Evolutionary conservation across 2,113 vertebrate species (phyloP), one percentile per base, ranked within the genome.

Genomic region (Elachura formosa): DNA sequence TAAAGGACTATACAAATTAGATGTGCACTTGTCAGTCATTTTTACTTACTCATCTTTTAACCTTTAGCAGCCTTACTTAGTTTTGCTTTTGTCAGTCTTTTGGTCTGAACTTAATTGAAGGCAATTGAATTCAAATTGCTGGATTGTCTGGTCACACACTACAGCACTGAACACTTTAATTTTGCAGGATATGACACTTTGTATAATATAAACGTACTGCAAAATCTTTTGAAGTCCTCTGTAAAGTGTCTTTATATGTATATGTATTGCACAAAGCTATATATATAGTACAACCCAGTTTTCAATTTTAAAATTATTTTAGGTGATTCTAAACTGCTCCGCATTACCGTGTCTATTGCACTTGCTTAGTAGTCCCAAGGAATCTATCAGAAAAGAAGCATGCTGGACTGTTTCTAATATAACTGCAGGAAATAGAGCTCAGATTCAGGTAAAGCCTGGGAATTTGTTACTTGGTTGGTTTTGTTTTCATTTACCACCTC

Each of bases 371-470:
- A 99, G 98, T 95, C 98, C 98, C 84, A 99, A 99, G 88, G 99
- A 99, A 87, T 99, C 99, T 71, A 98, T 99, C 91, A 97, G 98
- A 90, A 99, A 99, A 96, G 99, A 99, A 97, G 98, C 99, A 0
- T 99, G 99, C 90, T 99, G 99, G 99, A 99, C 99, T 13, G 98
- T 99, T 94, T 99, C 99, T 78, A 99, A 99, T 93, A 99, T 99
- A 93, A 99, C 99, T 91, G 99, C 99, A 87, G 99, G 99, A 93
- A 99, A 99, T 96, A 97, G 98, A 98, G 98, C 98, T 86, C 99
- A 99, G 95, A 99, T 99, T 95, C 99, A 98, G 97, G 98, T 98
- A 97, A 93, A 72, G 14, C 17, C 38, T 69, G 3, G 24, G 6
- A 45, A 14, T 66, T 64, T 59, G 8, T 67, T 84, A 11, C 26